These are phyloP conservation scores for Botia almorhae DNA, from an alignment of 2,797 vertebrate species.

Conservation along the genomic window DNA sequence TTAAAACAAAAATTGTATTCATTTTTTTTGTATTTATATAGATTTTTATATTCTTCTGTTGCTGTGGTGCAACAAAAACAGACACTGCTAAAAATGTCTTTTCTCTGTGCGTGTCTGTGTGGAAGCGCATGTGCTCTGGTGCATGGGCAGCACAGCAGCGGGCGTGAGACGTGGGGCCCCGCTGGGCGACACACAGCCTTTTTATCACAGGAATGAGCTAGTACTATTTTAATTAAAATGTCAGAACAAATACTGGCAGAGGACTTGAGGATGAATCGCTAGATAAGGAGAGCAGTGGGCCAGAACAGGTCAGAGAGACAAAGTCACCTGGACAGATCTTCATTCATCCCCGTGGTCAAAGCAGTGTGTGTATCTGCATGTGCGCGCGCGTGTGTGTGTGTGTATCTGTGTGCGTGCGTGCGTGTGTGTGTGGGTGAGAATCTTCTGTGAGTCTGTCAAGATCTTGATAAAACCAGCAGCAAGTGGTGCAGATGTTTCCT, in stretches of 20 bases:
- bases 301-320: constrained; percentile 89
- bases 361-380: too few species aligned
- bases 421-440: neutral
- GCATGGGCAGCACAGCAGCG: constrained; percentile 76
- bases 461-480: constrained; percentile 16
- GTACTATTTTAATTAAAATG: constrained; percentile 94
- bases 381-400: neutral
- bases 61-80: neutral
- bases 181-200: constrained; percentile 75
- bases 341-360: constrained; percentile 57
- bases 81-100: neutral
- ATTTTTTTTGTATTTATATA: too few species aligned
- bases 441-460: neutral
- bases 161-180: constrained; percentile 70
- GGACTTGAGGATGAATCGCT: constrained; percentile 90
- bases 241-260: constrained; percentile 91
- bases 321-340: constrained; percentile 84
- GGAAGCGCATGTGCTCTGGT: constrained; percentile 72
- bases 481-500: constrained; percentile 3
- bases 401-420: constrained; percentile 11
- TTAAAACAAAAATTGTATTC: too few species aligned
- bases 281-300: constrained; percentile 85
- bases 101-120: constrained; percentile 25
- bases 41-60: neutral
- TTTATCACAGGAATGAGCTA: constrained; percentile 88